These are phyloP conservation scores for Thunnus thynnus DNA, from an alignment of 2,113 vertebrate species.

Conservation along the genomic window DNA sequence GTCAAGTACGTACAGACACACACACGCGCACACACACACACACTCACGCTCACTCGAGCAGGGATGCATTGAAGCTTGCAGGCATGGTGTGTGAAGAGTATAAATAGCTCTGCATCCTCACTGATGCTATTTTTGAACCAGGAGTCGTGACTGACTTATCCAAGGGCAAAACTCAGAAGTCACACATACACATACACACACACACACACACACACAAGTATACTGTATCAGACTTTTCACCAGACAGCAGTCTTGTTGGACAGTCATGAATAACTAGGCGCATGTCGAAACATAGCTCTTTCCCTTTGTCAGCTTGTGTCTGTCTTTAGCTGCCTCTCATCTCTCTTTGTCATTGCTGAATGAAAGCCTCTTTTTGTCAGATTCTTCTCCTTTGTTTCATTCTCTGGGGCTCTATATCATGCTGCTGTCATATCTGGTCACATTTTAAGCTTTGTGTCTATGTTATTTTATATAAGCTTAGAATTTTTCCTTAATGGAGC, in stretches of 20 bases:
- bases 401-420: slow-evolving; percentile 29
- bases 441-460: slow-evolving; percentile 32
- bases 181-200: background rate
- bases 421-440: slow-evolving; percentile 42
- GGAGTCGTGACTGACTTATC: slow-evolving; percentile 75
- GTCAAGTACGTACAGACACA: slow-evolving; percentile 8
- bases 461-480: slow-evolving; percentile 29
- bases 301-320: slow-evolving; percentile 57
- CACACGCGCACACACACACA: slow-evolving; percentile 26
- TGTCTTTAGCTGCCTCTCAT: slow-evolving; percentile 43
- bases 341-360: slow-evolving; percentile 59
- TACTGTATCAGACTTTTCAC: slow-evolving; percentile 26
- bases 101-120: slow-evolving; percentile 80
- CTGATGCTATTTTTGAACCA: slow-evolving; percentile 79
- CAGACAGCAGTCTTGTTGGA: slow-evolving; percentile 52
- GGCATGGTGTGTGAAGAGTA: slow-evolving; percentile 76
- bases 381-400: slow-evolving; percentile 54
- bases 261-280: slow-evolving; percentile 47
- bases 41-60: slow-evolving; percentile 13
- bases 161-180: slow-evolving; percentile 68
- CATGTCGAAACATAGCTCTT: slow-evolving; percentile 47
- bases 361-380: slow-evolving; percentile 33
- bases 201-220: background rate
- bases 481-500: slow-evolving; percentile 11
- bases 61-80: slow-evolving; percentile 63